Base-by-base conservation (phyloP, 2,797 vertebrate species). In the Setipinna tenuifilis region DNA sequence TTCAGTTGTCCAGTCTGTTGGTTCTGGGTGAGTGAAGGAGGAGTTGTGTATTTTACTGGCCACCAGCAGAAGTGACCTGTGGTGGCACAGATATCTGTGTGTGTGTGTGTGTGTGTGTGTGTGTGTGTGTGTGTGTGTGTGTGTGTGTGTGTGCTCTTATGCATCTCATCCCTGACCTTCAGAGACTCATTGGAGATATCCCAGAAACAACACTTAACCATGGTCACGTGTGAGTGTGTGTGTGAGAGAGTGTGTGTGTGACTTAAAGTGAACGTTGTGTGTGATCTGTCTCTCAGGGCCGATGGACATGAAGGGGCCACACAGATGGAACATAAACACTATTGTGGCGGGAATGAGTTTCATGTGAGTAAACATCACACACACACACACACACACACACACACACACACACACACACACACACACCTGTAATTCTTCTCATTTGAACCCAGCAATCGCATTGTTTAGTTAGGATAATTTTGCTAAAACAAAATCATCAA, bases 341-440 rank as follows among this genome's bases (percentile, higher is more conserved):
- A 91, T 96, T 65, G 92, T 96, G 21, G 90, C 90, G 61, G 90
- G 44, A 81, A 95, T 96, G 95, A 96, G 94, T 84, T 35, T 96
- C 54, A 94, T 96, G 96, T 96, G 93, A 96, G 96, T 91, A 54
- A 11, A 58, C 25, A 46, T 3, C 6, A 71, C 68, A 17, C 25
- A 71, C 10, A 5, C 28, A 17, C 68, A 54, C 14, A 54, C 50
- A 9, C 50, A 3, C 46, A 59, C 58, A 59, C 58, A 48, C 3
- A 48, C 46, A 48, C 46, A 48, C 46, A 57, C 6, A 50, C 28
- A 23, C 44, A 46, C 35, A 2, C 10, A 28, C 46, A 48, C 46
- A 10, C 46, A 48, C 46, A 48, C 46, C n/a, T n/a, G n/a, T n/a
- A n/a, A 3, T 41, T 41, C 35, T 41, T 41, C 35, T 41, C 35